Evolutionary conservation across 2,888 invertebrate genomes (phyloP).

Genomic region (Spatulosminthurus flaviceps): DNA sequence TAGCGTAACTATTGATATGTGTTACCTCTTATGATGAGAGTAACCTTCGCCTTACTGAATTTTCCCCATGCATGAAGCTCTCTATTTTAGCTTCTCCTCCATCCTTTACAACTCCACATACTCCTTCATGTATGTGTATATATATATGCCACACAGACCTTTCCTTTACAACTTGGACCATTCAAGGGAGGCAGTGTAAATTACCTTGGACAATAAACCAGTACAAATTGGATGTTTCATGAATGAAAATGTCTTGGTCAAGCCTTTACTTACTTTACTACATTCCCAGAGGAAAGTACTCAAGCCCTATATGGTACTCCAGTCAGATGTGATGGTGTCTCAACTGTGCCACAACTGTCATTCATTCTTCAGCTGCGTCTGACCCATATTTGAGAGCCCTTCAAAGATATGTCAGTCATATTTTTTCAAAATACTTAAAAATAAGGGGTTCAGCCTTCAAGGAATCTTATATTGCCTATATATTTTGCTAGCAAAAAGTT

Average conservation of each 20-base stretch:
- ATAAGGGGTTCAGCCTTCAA: not conserved
- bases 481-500: too few species aligned
- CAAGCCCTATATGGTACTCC: not conserved
- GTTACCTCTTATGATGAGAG: not conserved
- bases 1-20: not conserved
- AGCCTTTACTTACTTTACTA: slow-evolving; percentile 7
- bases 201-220: slow-evolving; percentile 27
- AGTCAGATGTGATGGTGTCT: too few species aligned
- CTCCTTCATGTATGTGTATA: too few species aligned
- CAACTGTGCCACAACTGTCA: slow-evolving; percentile 27
- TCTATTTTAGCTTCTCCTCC: too few species aligned
- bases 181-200: slow-evolving; percentile 27
- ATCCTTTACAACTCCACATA: too few species aligned
- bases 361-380: not conserved
- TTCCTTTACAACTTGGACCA: not conserved
- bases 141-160: slow-evolving; percentile 23
- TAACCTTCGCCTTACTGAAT: too few species aligned
- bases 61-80: too few species aligned
- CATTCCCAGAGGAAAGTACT: not conserved
- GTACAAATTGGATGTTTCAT: slow-evolving; percentile 39
- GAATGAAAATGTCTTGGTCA: slow-evolving; percentile 35
- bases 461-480: too few species aligned
- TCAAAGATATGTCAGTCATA: not conserved
- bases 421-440: not conserved
- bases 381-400: too few species aligned